Base-by-base conservation (phyloP, 2,797 vertebrate genomes). In the Macrochelys suwanniensis region DNA sequence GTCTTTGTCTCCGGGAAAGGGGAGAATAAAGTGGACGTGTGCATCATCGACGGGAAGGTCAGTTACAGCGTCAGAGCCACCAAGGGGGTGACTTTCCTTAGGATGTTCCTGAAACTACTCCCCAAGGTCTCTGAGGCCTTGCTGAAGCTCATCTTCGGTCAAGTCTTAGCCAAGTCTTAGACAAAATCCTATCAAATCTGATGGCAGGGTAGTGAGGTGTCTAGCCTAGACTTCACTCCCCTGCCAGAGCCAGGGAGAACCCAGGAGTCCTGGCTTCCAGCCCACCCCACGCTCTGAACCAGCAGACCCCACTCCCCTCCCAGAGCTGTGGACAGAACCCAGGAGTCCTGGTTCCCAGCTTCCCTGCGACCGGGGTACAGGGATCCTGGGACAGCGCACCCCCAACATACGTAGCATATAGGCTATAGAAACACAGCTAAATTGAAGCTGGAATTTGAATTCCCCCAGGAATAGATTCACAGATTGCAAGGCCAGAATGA, bases 41-140 rank as follows among this genome's bases (percentile, higher is more conserved):
- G 28, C 49, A 6, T 6, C 33, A 23, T 17, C 1, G 50, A 80
- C 0, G 17, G 78, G 8, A 53, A 80, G 49, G 3, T 37, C 50
- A 31, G 50, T n/a, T 80, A 80, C 50, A 21, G 2, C 8, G 31
- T 47, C 7, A 1, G 1, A 5, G 12, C 17, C 31, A 51, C 49
- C 17, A 50, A 0, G 11, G 33, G 76, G 31, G 33, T 65, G 31
- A 8, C 8, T 31, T 21, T 50, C 17, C 7, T 21, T 33, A 65
- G 5, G 33, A 7, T 1, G 7, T n/a, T 7, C 3, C 26, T 1
- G 61, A n/a, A 65, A 31, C 13, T 65, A n/a, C 6, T 8, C 61
- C 3, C 1, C 13, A 33, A 33, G 12, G 2, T 33, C 11, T 2
- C 3, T 1, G 13, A 61, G 12, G 4, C 9, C 23, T 23, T 23